Evolutionary conservation across 1,140 invertebrate genomes (phyloP), one percentile per base, ranked within the genome.

Genomic region (Anastrepha obliqua): DNA sequence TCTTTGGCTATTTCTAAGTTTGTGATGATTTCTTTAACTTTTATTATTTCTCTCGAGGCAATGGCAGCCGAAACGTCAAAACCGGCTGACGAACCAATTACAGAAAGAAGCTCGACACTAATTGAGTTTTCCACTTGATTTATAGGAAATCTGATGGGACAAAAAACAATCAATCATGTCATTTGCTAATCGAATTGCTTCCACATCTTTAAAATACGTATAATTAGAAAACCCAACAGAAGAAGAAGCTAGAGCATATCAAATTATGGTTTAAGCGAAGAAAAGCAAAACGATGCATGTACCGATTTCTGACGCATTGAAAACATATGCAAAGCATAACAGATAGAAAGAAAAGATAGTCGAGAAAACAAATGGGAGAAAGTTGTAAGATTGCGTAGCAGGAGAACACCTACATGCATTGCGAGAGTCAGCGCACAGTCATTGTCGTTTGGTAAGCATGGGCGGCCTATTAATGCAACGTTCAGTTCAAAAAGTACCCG

Each of bases 351-450:
- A 65, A 39, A 74, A 15, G 44, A 8, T 55, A 8, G 51, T 55
- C 11, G 6, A 74, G 42, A 44, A 74, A 74, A 74, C 39, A 74
- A 74, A 74, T 47, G 39, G 67, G 42, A 44, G 67, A 74, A 74
- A 74, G 67, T 74, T 47, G 44, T 15, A 74, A 47, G 42, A 44
- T 15, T 42, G 44, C 67, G 67, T 42, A 44, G 44, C 6, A 11
- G 39, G 11, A 74, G 67, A 74, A 74, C 67, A 44, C 67, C 67
- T 74, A 74, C 67, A 74, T 44, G 42, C 64, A 67, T 67, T 20
- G 11, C 11, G 51, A 55, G 51, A 67, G 64, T 39, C 67, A 47
- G 42, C 42, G 65, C 67, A 74, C 5, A 29, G 15, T 11, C 13
- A 74, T 74, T 6, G 51, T 11, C 6, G 51, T 2, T 55, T 55